Base-by-base conservation (phyloP, 2,797 vertebrate genomes). In the Tragelaphus eurycerus region DNA sequence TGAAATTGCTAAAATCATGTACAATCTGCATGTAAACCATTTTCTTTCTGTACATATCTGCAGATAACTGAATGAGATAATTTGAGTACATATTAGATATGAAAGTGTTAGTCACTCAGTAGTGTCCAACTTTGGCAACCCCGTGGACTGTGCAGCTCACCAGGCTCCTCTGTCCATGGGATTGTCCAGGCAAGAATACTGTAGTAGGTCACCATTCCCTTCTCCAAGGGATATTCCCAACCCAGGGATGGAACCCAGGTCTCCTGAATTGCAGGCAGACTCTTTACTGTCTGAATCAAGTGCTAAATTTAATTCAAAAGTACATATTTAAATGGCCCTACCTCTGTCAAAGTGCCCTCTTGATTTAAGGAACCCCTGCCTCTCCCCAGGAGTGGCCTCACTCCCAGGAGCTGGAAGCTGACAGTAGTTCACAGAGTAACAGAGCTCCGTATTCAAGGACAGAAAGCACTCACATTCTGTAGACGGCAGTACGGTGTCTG, bases 371-470 rank as follows among this genome's bases (percentile, higher is more conserved):
- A 83, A 59, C 23, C 1, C 0, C 1, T 55, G 27, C 12, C 3
- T 48, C 7, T 25, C 1, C 19, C 48, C 25, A 46, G 57, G 27
- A 78, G 13, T 16, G 46, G 46, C 29, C 76, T 31, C 78, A 19
- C 17, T 3, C 48, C 76, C 78, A 52, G 48, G 48, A 81, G 14
- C 25, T 15, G 4, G 38, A 38, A 57, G 25, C 48, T 57, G 50
- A 21, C 12, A 7, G 27, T 14, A 27, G 11, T 17, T 81, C 17
- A 3, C 15, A 9, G 6, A 11, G 1, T n/a, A 27, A 27, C 2
- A 46, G 10, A 12, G 67, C 48, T 62, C 52, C 25, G 2, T 15
- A 7, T 46, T 76, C 78, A 62, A 23, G 83, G 4, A 46, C 11
- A 31, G 16, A 60, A 67, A n/a, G 4, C 4, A 17, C 12, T 89